A percentile compares a stretch with the other conserved stretches of the same genome.
Evolutionary conservation across 2,113 vertebrate genomes (phyloP).

Genomic region (Stomatorhinus ivindoensis): DNA sequence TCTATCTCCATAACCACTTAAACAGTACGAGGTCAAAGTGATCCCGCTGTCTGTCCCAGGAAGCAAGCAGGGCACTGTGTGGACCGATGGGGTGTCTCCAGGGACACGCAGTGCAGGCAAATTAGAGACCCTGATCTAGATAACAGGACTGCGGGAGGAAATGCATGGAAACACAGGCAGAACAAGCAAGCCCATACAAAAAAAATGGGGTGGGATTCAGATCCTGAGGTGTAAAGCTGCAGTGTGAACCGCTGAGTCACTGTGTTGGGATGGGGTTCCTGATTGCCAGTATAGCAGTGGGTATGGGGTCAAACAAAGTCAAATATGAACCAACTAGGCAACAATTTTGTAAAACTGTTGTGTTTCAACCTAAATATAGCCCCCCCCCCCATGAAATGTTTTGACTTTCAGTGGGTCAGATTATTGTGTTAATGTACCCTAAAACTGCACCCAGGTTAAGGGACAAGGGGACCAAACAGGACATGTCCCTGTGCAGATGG

Average conservation of each 20-base stretch:
- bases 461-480: background rate
- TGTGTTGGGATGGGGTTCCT: background rate
- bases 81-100: background rate
- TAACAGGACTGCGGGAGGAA: background rate
- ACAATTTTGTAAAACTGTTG: background rate
- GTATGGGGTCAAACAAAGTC: background rate
- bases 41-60: background rate
- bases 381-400: no score
- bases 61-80: background rate
- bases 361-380: background rate
- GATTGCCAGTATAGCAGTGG: background rate
- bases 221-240: background rate
- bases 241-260: background rate
- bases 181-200: background rate
- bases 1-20: background rate
- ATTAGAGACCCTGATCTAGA: background rate
- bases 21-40: background rate
- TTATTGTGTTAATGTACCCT: background rate
- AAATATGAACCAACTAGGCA: background rate
- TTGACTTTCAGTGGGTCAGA: background rate
- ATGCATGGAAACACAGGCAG: background rate
- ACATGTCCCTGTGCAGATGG: background rate
- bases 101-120: background rate
- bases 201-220: background rate
- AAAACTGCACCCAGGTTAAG: background rate